Evolutionary conservation across 2,888 invertebrate genomes (phyloP).

Genomic region (Plagiodera versicolora): DNA sequence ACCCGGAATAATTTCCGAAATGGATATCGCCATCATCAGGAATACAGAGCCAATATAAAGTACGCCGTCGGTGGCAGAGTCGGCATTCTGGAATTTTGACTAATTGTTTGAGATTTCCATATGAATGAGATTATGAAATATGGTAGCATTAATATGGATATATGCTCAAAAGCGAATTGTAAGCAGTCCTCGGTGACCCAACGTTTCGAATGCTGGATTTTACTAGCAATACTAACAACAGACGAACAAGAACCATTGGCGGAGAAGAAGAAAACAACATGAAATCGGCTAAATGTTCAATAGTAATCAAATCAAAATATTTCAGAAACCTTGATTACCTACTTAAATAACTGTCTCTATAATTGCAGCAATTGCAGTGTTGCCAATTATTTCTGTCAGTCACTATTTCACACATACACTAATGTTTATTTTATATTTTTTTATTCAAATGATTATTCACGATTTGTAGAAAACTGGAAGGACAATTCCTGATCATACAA

Average conservation of each 20-base stretch:
- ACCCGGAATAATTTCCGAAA: background rate
- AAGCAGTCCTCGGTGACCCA: slow-evolving; percentile 49
- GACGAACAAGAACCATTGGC: slow-evolving; percentile 12
- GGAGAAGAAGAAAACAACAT: background rate
- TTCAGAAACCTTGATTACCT: no score
- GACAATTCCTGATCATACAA: no score
- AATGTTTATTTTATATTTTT: no score
- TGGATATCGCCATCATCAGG: slow-evolving; percentile 12
- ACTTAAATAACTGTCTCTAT: no score
- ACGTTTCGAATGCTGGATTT: slow-evolving; percentile 32
- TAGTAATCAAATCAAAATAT: no score
- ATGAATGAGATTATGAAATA: slow-evolving; percentile 83
- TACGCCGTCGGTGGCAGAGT: slow-evolving; percentile 16
- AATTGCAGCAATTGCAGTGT: no score
- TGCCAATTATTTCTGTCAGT: no score
- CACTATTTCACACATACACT: no score
- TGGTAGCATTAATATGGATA: slow-evolving; percentile 76
- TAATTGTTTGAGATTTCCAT: slow-evolving; percentile 73
- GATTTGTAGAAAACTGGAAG: no score
- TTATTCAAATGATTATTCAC: no score
- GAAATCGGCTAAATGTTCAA: no score
- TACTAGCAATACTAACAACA: slow-evolving; percentile 5
- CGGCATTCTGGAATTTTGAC: slow-evolving; percentile 55
- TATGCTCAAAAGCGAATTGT: slow-evolving; percentile 59
- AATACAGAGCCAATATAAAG: slow-evolving; percentile 34